Base-by-base conservation (phyloP, 2,888 invertebrate genomes). In the Limnephilus lunatus region DNA sequence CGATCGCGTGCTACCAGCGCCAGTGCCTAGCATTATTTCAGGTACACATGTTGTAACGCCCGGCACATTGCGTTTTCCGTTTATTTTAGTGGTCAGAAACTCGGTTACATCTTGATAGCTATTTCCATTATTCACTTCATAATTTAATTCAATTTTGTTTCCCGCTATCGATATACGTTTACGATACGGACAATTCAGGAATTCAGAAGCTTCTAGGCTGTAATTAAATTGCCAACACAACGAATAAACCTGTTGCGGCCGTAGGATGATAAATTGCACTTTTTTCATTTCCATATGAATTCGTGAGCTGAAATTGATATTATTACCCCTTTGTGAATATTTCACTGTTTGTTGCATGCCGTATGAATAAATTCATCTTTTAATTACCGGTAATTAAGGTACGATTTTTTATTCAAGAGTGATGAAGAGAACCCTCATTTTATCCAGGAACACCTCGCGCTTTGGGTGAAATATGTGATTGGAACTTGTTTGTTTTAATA, bases 61-160 rank as follows among this genome's bases (percentile, higher is more conserved):
- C 30, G 80, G 80, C 88, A 89, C 80, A 80, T 89, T 39, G n/a
- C 53, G 81, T 91, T 91, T 81, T 39, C 87, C 85, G 86, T 68
- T 91, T 81, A 85, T 39, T 80, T n/a, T 68, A 83, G 35, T 48
- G 81, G 44, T 44, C 68, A 15, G 30, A 31, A 81, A 81, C 81
- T 39, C 68, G n/a, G 85, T 30, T 85, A 91, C 85, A 53, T 85
- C 81, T 81, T 87, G 91, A 85, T 85, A 87, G 81, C 88, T 91
- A 81, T 91, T 87, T 87, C 91, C 85, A 91, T 91, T 91, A 91
- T 91, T 87, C 85, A 87, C 81, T 83, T 80, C 85, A 87, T 91
- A 91, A 83, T 91, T 91, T 91, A 91, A 91, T 91, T 91, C 91
- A 91, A 91, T 91, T 90, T 90, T 68, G 53, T 85, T 82, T 89